Conservation (phyloP, 2,113 vertebrate species). For the Alouatta palliata region DNA sequence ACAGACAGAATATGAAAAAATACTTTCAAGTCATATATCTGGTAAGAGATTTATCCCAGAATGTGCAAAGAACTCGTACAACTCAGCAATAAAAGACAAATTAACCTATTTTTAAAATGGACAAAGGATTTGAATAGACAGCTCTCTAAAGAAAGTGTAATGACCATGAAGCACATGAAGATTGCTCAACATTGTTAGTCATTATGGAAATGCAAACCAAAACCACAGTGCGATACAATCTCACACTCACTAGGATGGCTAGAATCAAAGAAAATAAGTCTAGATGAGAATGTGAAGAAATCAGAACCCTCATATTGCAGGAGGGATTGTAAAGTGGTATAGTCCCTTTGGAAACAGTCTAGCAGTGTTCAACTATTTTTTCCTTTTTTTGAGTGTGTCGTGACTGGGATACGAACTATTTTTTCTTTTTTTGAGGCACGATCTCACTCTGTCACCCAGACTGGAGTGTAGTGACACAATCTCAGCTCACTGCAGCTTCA, state of each 20-base stretch:
- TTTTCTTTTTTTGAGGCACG: no score
- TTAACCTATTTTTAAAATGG: neutral
- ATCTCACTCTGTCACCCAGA: neutral
- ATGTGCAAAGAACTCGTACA: neutral
- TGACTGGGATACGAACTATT: no score
- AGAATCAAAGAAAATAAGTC: neutral
- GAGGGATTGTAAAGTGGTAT: neutral
- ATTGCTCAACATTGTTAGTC: neutral
- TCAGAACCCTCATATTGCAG: neutral
- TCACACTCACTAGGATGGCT: neutral
- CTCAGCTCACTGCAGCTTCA: neutral
- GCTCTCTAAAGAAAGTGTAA: neutral
- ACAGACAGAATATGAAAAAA: neutral
- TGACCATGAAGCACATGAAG: neutral
- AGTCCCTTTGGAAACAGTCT: neutral
- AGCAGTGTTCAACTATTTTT: neutral
- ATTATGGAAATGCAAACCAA: neutral
- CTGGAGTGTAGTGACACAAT: no score
- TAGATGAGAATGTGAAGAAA: neutral
- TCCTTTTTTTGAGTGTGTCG: no score
- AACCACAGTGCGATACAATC: neutral
- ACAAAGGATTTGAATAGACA: constrained; percentile 10
- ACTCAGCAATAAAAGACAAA: neutral
- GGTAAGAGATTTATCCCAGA: neutral
- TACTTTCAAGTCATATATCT: neutral